A percentile compares a stretch with the other conserved stretches of the same genome.
Conservation (phyloP, 2,797 vertebrate genomes). For the Neopelma chrysocephalum region DNA sequence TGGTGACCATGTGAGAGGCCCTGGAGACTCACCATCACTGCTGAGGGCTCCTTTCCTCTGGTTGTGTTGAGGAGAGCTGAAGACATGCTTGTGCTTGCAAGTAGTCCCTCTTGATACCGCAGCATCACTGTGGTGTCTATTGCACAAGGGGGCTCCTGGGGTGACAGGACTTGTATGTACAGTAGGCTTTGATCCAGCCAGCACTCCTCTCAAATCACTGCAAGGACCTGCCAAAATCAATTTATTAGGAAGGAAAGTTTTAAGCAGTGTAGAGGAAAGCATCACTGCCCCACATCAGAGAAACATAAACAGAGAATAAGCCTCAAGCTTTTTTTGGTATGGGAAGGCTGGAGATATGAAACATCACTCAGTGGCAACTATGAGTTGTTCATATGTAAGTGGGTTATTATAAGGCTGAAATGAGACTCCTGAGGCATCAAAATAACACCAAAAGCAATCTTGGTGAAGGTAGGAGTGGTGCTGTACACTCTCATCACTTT, state of each 20-base stretch:
- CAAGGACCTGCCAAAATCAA: slow-evolving; percentile 16
- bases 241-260: slow-evolving; percentile 37
- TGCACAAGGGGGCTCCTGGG: neutral
- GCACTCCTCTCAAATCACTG: neutral
- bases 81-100: neutral
- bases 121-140: neutral
- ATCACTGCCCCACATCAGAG: slow-evolving; percentile 25
- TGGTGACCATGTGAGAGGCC: neutral
- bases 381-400: neutral
- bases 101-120: neutral
- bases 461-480: slow-evolving; percentile 23
- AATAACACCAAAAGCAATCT: neutral
- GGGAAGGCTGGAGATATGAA: slow-evolving; percentile 34
- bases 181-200: neutral
- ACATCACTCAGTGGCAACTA: neutral
- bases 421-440: slow-evolving; percentile 9
- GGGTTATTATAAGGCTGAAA: slow-evolving; percentile 34
- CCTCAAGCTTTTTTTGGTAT: slow-evolving; percentile 19
- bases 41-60: neutral
- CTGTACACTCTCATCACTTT: neutral
- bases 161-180: neutral
- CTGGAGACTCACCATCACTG: neutral
- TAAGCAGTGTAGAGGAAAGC: slow-evolving; percentile 17
- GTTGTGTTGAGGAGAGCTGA: neutral
- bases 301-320: slow-evolving; percentile 26